Evolutionary conservation across 2,888 invertebrate species (phyloP), one percentile per base, ranked within the genome.

Genomic region (Ceratothoa steindachneri): DNA sequence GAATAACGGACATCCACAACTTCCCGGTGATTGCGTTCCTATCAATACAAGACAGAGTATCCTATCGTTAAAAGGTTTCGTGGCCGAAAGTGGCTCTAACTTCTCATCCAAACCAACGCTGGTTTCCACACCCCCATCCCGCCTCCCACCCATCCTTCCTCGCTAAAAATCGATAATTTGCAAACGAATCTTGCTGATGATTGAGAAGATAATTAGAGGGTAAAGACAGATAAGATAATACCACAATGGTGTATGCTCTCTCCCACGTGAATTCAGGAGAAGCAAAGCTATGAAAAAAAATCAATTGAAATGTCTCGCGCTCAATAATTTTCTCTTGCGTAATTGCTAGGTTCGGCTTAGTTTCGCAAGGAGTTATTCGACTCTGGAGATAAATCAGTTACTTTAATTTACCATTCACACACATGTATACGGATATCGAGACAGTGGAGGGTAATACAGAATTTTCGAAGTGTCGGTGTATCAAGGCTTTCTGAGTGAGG

Each of bases 141-240:
- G n/a, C n/a, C n/a, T n/a, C n/a, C n/a, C n/a, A n/a, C n/a, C n/a
- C n/a, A n/a, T n/a, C n/a, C n/a, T n/a, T n/a, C 27, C 24, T 60
- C 60, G 60, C 60, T 12, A 24, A 60, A 55, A 60, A 60, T 60
- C 60, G 24, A 60, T 60, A 60, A 60, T 60, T 60, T 60, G 60
- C 60, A 24, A 60, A 24, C 24, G 24, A 60, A n/a, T n/a, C n/a
- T n/a, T n/a, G 60, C 60, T 60, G 60, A 60, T 60, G 60, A 60
- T 60, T 60, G 60, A 60, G 27, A 60, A 60, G 60, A 60, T 60
- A 60, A 60, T 60, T 60, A 60, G 12, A 60, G 12, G 3, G 24
- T 24, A 24, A n/a, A 7, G 60, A 60, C 60, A 60, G 60, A 60
- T 60, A 60, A 60, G 15, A 60, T 60, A 60, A 60, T 60, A 22